Evolutionary conservation across 2,113 vertebrate genomes (phyloP).

Genomic region (Xiphorhynchus elegans): DNA sequence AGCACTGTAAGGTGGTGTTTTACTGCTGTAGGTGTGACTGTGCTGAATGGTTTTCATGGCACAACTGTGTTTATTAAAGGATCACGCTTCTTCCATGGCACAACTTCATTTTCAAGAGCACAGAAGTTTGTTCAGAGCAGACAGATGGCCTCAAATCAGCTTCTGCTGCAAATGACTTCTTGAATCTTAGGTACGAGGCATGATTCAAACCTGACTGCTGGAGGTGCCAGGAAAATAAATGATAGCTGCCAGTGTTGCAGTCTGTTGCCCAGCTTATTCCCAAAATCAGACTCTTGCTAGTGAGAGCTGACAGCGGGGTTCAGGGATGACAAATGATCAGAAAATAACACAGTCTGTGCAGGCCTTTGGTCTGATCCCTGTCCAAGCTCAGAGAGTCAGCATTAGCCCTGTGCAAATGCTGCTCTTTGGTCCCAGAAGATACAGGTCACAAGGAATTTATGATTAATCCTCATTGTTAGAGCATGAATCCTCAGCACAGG

Average conservation of each 20-base stretch:
- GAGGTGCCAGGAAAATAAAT: slow-evolving; percentile 46
- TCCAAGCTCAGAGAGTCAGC: background rate
- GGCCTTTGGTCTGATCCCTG: slow-evolving; percentile 1
- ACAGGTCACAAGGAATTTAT: background rate
- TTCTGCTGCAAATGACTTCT: background rate
- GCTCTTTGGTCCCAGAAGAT: background rate
- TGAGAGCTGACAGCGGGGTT: slow-evolving; percentile 17
- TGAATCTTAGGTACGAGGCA: slow-evolving; percentile 13
- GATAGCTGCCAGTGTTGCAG: slow-evolving; percentile 9
- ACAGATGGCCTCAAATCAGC: slow-evolving; percentile 46
- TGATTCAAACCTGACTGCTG: slow-evolving; percentile 43
- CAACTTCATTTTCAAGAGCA: slow-evolving; percentile 4
- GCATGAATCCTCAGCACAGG: background rate
- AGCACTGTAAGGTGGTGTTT: background rate
- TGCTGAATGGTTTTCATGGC: background rate
- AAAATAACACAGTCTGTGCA: slow-evolving; percentile 25
- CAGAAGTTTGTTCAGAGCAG: slow-evolving; percentile 12
- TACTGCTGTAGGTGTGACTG: background rate
- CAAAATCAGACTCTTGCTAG: background rate
- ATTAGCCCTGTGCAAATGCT: background rate
- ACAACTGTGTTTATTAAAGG: background rate
- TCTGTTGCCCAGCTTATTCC: slow-evolving; percentile 48
- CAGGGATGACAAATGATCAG: slow-evolving; percentile 42
- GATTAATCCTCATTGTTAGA: background rate
- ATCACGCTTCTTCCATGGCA: background rate